Conservation (phyloP, 2,113 vertebrate species). For the Phaethon lepturus region DNA sequence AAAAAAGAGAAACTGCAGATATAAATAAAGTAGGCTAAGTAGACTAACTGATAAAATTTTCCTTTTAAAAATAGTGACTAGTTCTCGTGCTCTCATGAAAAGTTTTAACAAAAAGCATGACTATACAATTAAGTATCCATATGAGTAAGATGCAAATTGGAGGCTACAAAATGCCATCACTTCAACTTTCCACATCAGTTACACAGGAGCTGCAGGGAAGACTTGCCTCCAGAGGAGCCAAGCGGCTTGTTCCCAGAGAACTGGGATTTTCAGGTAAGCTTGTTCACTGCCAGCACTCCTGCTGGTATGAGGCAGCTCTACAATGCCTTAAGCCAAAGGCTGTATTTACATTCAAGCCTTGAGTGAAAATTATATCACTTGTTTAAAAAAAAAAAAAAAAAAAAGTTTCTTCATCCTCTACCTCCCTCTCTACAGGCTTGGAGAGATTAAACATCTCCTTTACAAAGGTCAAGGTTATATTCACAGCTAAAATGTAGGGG, state of each 20-base stretch:
- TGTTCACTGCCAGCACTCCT: background rate
- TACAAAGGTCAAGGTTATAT: slow-evolving; percentile 46
- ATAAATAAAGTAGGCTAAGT: background rate
- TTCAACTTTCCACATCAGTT: background rate
- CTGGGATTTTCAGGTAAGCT: background rate
- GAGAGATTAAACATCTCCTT: background rate
- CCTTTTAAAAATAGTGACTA: background rate
- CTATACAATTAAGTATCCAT: background rate
- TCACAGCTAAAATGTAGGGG: slow-evolving; percentile 20
- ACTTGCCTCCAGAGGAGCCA: background rate
- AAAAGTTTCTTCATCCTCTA: background rate
- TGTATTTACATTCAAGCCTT: background rate
- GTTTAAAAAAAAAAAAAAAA: background rate
- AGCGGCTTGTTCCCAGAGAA: background rate
- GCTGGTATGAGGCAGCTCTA: background rate
- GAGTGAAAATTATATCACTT: background rate
- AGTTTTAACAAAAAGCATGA: background rate
- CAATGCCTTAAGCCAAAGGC: background rate
- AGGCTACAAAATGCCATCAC: background rate
- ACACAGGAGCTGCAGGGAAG: background rate
- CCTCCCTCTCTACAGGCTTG: background rate
- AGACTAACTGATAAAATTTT: background rate
- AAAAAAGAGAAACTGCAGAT: background rate
- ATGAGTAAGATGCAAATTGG: background rate
- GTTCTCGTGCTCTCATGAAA: background rate